Evolutionary conservation across 2,113 vertebrate genomes (phyloP), one percentile per base, ranked within the genome.

Genomic region (Gambusia affinis): DNA sequence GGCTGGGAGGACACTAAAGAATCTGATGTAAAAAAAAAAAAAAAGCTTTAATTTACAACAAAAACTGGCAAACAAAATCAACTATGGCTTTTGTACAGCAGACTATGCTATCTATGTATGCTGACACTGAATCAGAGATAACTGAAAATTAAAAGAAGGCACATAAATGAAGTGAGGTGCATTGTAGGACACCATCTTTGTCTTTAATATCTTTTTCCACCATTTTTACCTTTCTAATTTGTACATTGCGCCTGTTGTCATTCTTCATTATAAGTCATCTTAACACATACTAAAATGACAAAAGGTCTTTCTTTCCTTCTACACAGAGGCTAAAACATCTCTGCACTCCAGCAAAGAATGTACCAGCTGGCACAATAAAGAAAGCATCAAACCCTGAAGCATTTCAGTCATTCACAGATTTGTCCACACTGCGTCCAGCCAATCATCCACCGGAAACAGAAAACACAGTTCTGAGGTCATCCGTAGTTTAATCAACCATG

Each of bases 291-390:
- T 70, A 35, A 54, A 57, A 71, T 54, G 8, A 1, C 1, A 71
- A 51, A 60, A 5, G 33, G 12, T 64, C 8, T 19, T 71, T 42
- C 28, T 60, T 42, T 79, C 65, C 62, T 6, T 69, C 54, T 35
- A 54, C 73, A 88, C 84, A 92, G 94, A 92, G 92, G 87, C 14
- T 94, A 27, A 86, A 75, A 68, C 39, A 54, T 51, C 84, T 95
- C 37, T 94, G 92, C 85, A 91, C 78, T 4, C 92, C 94, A 72
- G 81, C 91, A 11, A 82, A 88, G 30, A 91, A 94, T 75, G 47
- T 95, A 64, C 80, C 84, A 0, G 47, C 35, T 67, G 75, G 70
- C 29, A 29, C 42, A 28, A 15, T 24, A 33, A 89, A 88, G 75
- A 77, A 67, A 64, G 12, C 64, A 24, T 17, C 60, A 30, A 80